Base-by-base conservation (phyloP, 1,140 invertebrate species). In the Sitodiplosis mosellana region DNA sequence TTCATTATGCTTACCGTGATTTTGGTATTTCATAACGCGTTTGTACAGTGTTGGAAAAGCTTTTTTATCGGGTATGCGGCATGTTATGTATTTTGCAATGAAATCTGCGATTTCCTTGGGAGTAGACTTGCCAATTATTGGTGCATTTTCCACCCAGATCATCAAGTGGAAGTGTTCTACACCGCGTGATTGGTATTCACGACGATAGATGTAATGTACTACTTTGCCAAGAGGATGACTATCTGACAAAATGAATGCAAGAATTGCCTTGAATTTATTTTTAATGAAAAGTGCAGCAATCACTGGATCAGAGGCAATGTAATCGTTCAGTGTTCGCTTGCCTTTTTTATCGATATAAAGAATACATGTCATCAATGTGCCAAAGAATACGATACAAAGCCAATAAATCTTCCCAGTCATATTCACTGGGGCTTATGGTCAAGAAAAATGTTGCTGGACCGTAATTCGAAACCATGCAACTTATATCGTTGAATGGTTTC, bases 401-500 rank as follows among this genome's bases (percentile, higher is more conserved):
- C 57, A 44, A 41, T 49, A 67, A 54, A 49, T 60, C 59, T 14
- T 53, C 45, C 58, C 59, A 61, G 22, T 58, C 45, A 53, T 55
- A 64, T 54, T 66, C 60, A 38, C 50, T 53, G 17, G 60, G 59
- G 54, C 60, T 64, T 4, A 65, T 49, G 8, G 60, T 64, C 2
- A 67, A 42, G 56, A 64, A 67, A 56, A 59, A 66, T 7, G 57
- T 64, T 20, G 58, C 58, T 21, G 60, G 53, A 18, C 60, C 60
- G 49, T 63, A 64, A 46, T 65, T 40, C 12, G 52, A 3, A 3
- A 5, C 4, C 37, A 40, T 40, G 17, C 37, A 40, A 14, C 14
- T 40, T 14, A 40, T 5, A 12, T 40, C 17, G 12, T 40, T 40
- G 3, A 6, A 4, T 5, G 4, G 37, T 18, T 40, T 40, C 6